A percentile compares a stretch with the other conserved stretches of the same genome.
phyloP scores from a whole-genome alignment of 2,888 invertebrate genomes.

The Microchrysa polita region DNA sequence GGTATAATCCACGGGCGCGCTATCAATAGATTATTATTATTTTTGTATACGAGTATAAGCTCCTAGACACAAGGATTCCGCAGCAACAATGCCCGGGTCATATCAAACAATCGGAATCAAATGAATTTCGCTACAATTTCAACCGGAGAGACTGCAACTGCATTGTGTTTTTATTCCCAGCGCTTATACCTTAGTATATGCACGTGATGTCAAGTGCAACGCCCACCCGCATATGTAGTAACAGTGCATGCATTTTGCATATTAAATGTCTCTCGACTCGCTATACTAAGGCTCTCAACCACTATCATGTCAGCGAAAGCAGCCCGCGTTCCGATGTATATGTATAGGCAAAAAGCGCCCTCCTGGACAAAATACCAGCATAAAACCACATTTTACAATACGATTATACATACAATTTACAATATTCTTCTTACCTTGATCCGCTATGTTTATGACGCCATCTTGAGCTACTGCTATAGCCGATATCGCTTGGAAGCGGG shows the following conservation, averaged over 20 bases:
- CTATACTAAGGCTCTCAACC: not conserved
- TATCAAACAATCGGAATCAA: constrained; percentile 22
- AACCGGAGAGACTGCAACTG: too few relatives aligned
- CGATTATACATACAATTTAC: not conserved
- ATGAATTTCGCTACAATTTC: constrained; percentile 12
- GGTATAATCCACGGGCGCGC: too few relatives aligned
- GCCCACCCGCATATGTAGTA: constrained; percentile 15
- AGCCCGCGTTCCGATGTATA: too few relatives aligned
- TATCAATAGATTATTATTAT: too few relatives aligned
- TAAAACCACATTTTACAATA: constrained; percentile 9
- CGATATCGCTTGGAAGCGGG: constrained; percentile 87
- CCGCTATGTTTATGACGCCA: constrained; percentile 94
- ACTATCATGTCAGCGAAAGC: not conserved
- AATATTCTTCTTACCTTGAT: constrained; percentile 79
- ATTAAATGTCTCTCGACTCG: too few relatives aligned
- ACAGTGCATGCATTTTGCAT: too few relatives aligned
- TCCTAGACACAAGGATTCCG: too few relatives aligned
- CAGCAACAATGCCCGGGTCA: not conserved
- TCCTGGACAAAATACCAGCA: constrained; percentile 30
- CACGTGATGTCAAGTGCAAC: constrained; percentile 1
- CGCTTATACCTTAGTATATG: not conserved
- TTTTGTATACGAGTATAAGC: too few relatives aligned
- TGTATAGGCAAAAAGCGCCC: too few relatives aligned
- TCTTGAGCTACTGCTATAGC: constrained; percentile 94
- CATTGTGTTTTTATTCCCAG: constrained; percentile 4